phyloP scores from a whole-genome alignment of 2,113 vertebrate species.

The Thermophis baileyi region DNA sequence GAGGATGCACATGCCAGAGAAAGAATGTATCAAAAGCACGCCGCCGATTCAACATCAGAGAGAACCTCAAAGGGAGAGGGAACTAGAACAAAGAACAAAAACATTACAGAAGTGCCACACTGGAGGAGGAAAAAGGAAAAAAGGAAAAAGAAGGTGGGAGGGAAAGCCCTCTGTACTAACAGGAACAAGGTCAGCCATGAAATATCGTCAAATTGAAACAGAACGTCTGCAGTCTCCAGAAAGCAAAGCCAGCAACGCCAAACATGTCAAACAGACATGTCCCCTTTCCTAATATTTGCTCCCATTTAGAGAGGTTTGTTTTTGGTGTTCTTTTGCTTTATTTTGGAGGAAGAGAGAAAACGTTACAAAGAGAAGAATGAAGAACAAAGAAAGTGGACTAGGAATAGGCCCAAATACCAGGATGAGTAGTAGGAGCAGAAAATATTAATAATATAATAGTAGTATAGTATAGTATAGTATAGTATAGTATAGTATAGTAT shows the following conservation, averaged over 20 bases:
- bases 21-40: conserved; percentile 70
- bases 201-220: conserved; percentile 66
- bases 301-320: conserved; percentile 55
- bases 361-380: not conserved
- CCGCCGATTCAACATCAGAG: conserved; percentile 73
- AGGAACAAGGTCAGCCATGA: conserved; percentile 72
- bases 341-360: not conserved
- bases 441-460: not conserved
- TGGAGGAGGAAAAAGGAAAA: conserved; percentile 49
- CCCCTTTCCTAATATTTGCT: conserved; percentile 59
- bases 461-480: too few species aligned
- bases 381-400: not conserved
- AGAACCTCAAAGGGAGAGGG: conserved; percentile 70
- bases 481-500: too few species aligned
- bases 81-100: conserved; percentile 75
- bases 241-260: conserved; percentile 61
- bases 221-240: conserved; percentile 68
- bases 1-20: conserved; percentile 66
- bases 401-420: not conserved
- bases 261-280: conserved; percentile 62
- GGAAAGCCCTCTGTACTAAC: conserved; percentile 58
- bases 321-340: conserved; percentile 4
- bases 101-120: conserved; percentile 71
- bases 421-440: not conserved
- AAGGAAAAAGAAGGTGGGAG: not conserved